phyloP scores from a whole-genome alignment of 2,797 vertebrate genomes.

The Sorex maritimensis region DNA sequence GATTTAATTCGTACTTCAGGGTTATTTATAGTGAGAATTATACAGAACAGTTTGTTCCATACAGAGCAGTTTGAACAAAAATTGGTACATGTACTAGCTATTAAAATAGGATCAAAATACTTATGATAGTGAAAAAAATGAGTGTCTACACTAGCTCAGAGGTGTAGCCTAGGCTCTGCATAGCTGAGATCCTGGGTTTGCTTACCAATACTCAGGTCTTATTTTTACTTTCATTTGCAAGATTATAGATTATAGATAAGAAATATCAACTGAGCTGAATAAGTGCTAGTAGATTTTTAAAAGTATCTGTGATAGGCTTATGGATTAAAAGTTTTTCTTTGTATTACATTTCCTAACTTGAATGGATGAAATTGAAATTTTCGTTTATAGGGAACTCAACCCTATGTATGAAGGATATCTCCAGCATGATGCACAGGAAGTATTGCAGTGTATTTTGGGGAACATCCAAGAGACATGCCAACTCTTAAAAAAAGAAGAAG shows the following conservation, averaged over 20 bases:
- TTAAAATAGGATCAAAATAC: slow-evolving; percentile 23
- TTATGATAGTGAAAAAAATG: slow-evolving; percentile 39
- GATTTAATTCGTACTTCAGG: not conserved
- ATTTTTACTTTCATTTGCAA: too few species aligned
- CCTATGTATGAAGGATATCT: slow-evolving; percentile 99
- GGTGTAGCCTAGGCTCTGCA: too few species aligned
- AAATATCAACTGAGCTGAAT: not conserved
- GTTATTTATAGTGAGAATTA: slow-evolving; percentile 43
- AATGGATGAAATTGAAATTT: slow-evolving; percentile 76
- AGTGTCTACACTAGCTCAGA: not conserved
- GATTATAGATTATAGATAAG: too few species aligned
- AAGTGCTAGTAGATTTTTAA: not conserved
- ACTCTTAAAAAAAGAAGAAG: slow-evolving; percentile 94
- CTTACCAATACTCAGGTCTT: too few species aligned
- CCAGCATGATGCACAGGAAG: slow-evolving; percentile 99
- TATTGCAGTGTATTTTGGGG: slow-evolving; percentile 97
- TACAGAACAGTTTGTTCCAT: slow-evolving; percentile 48
- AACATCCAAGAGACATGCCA: slow-evolving; percentile 98
- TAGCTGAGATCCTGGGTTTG: too few species aligned
- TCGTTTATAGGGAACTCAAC: slow-evolving; percentile 95
- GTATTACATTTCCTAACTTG: slow-evolving; percentile 64
- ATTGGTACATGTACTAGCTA: not conserved
- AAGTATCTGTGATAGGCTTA: not conserved
- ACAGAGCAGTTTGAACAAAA: slow-evolving; percentile 60
- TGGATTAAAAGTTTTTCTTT: slow-evolving; percentile 26